Evolutionary conservation across 2,888 invertebrate genomes (phyloP).

Genomic region (Ctenicera cuprea): DNA sequence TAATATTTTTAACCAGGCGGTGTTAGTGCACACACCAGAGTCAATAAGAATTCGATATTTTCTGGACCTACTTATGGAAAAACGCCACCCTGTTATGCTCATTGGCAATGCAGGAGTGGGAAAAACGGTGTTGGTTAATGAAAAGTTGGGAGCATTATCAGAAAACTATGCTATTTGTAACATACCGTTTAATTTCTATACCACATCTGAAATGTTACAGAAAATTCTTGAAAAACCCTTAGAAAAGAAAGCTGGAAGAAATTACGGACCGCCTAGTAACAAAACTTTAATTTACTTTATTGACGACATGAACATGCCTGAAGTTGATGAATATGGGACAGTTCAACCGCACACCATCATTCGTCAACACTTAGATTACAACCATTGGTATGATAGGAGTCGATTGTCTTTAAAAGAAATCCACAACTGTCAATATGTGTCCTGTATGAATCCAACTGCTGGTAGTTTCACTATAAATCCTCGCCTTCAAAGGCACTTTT

Average conservation of each 20-base stretch:
- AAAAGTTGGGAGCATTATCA: conserved; percentile 82
- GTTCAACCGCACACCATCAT: conserved; percentile 98
- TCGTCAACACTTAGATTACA: conserved; percentile 95
- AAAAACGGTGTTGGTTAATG: conserved; percentile 89
- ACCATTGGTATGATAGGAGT: conserved; percentile 95
- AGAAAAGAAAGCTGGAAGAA: conserved; percentile 95
- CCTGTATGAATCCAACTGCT: conserved; percentile 98
- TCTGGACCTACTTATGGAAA: conserved; percentile 91
- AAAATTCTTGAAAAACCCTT: conserved; percentile 94
- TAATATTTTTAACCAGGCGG: conserved; percentile 77
- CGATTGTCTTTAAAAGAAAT: conserved; percentile 94
- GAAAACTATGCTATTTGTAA: conserved; percentile 93
- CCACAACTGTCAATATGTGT: conserved; percentile 96
- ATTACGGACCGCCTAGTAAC: conserved; percentile 96
- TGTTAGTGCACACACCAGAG: conserved; percentile 94
- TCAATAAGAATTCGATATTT: conserved; percentile 93
- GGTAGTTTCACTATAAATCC: conserved; percentile 98
- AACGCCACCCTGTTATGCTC: conserved; percentile 94
- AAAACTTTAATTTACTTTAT: conserved; percentile 96
- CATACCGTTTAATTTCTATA: conserved; percentile 97
- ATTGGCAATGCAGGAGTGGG: conserved; percentile 96
- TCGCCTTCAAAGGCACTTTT: conserved; percentile 92
- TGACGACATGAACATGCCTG: conserved; percentile 99
- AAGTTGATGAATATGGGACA: conserved; percentile 92
- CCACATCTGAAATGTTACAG: conserved; percentile 94